Evolutionary conservation across 1,140 invertebrate species (phyloP), one percentile per base, ranked within the genome.

Genomic region (Hyposmocoma kahamanoa): DNA sequence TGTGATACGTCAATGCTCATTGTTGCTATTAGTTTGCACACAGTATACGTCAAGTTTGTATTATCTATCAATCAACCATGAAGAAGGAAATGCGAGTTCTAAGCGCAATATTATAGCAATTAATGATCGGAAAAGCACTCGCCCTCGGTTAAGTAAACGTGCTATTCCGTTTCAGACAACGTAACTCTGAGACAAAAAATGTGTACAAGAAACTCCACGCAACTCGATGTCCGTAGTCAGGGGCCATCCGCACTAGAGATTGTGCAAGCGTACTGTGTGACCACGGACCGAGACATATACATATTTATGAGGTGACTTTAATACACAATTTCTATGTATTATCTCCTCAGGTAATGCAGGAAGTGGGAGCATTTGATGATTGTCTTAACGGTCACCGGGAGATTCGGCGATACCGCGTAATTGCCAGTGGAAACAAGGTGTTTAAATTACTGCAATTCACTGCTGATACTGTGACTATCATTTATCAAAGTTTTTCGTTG

Each of bases 261-360:
- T 84, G 81, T 79, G 81, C 76, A 84, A 81, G 63, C 72, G 72
- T 68, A 69, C 62, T 68, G 60, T 67, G 76, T 80, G 78, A 70
- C 71, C 81, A 82, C 72, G 67, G 73, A 84, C 72, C 80, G 80
- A 80, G 59, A 80, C 80, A 69, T 62, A 84, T 84, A 72, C 76
- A 84, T 84, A 84, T 84, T 82, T 82, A 84, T 84, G 78, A 84
- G 73, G 61, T 69, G 70, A 79, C 72, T 83, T 73, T 84, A 80
- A 82, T 84, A 78, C 78, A 82, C 80, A 84, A 81, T 82, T 84
- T 84, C 76, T 82, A 84, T 82, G 81, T 84, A 80, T 81, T 79
- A 83, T 81, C 77, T 81, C 56, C 51, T 59, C 67, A 60, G 62
- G 71, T 79, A 77, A 81, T 75, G 73, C 72, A 80, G 80, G 80